A percentile compares a stretch with the other conserved stretches of the same genome.
phyloP scores from a whole-genome alignment of 1,140 invertebrate genomes.

The Aphaenogaster ashmeadi region DNA sequence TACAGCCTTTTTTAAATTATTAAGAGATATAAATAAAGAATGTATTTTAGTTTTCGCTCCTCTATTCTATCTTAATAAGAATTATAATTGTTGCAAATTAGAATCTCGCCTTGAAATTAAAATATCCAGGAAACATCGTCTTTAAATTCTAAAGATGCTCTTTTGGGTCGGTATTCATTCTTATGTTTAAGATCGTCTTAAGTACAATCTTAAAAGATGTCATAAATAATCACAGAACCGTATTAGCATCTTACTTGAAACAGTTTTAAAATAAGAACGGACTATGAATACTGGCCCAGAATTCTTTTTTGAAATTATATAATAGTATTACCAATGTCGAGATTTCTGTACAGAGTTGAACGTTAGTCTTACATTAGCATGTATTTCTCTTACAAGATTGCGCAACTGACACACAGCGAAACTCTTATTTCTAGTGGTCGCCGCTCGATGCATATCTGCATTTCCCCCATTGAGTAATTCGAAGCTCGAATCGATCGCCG shows the following conservation, averaged over 20 bases:
- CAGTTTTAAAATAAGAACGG: too few species aligned
- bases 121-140: neutral
- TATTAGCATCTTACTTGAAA: too few species aligned
- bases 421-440: neutral
- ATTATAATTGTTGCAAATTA: neutral
- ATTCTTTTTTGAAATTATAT: neutral
- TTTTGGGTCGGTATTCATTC: neutral
- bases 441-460: neutral
- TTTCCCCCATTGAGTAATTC: conserved; percentile 63
- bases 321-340: neutral
- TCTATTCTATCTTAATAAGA: neutral
- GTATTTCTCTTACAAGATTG: neutral
- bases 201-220: too few species aligned
- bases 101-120: neutral
- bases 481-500: conserved; percentile 38
- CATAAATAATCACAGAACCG: too few species aligned
- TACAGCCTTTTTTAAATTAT: too few species aligned
- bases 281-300: neutral
- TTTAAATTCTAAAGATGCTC: neutral
- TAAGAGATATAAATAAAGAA: too few species aligned
- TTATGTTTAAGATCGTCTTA: too few species aligned
- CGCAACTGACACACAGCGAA: neutral
- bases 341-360: neutral
- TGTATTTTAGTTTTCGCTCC: too few species aligned
- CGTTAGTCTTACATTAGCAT: neutral